Evolutionary conservation across 2,888 invertebrate species (phyloP).

Genomic region (Gymnocheta viridis): DNA sequence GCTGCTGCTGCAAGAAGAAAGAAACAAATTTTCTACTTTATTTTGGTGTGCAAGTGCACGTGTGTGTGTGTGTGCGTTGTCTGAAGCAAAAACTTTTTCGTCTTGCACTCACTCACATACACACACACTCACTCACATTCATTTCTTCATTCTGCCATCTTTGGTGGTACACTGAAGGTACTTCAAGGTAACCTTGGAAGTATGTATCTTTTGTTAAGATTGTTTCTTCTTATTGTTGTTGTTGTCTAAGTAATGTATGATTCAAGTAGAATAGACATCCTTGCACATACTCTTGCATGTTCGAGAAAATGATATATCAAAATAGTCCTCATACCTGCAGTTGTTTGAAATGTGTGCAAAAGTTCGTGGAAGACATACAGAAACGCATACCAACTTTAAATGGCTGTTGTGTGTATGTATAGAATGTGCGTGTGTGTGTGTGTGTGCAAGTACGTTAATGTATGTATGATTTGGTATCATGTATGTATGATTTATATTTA

Average conservation of each 20-base stretch:
- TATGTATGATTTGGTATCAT: constrained; percentile 42
- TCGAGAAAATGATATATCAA: neutral
- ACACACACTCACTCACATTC: constrained; percentile 3
- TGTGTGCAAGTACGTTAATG: constrained; percentile 19
- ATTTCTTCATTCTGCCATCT: constrained; percentile 1
- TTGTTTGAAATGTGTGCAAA: constrained; percentile 20
- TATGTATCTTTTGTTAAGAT: constrained; percentile 59
- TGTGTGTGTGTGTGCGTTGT: neutral
- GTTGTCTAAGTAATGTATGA: constrained; percentile 40
- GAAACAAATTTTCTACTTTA: constrained; percentile 40
- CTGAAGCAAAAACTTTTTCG: constrained; percentile 20
- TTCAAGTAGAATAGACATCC: constrained; percentile 37
- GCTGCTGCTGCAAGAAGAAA: constrained; percentile 26
- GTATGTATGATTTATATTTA: constrained; percentile 41
- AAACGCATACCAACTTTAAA: constrained; percentile 11
- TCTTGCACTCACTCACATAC: constrained; percentile 19
- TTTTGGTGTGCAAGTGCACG: neutral
- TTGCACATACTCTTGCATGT: neutral
- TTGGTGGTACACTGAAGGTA: constrained; percentile 54
- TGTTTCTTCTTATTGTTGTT: constrained; percentile 16
- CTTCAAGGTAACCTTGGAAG: constrained; percentile 66
- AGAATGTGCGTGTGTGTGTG: constrained; percentile 18
- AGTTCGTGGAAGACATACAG: neutral
- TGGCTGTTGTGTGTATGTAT: neutral
- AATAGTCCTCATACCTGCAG: constrained; percentile 10